Evolutionary conservation across 2,797 vertebrate species (phyloP).

Genomic region (Carapus acus): DNA sequence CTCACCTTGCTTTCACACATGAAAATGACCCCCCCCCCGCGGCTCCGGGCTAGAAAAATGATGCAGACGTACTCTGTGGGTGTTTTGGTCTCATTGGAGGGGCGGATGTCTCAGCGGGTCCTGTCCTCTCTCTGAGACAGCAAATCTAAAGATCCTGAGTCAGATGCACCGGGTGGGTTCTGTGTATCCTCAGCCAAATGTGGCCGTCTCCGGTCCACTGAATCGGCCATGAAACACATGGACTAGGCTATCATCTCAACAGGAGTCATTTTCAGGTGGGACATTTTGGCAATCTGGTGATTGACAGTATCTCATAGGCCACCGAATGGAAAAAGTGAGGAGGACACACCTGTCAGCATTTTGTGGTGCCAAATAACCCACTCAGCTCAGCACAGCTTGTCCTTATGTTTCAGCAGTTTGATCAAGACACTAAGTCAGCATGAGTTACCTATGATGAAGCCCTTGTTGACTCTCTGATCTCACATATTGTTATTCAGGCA

Average conservation of each 20-base stretch:
- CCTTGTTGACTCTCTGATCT: constrained; percentile 23
- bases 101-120: constrained; percentile 42
- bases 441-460: constrained; percentile 2
- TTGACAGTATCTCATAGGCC: constrained; percentile 11
- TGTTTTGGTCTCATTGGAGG: constrained; percentile 10
- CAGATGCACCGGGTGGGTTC: constrained; percentile 60
- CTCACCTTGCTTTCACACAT: too few species aligned
- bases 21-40: too few species aligned
- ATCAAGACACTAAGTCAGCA: constrained; percentile 26
- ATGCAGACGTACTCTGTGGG: too few species aligned
- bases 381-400: constrained; percentile 40
- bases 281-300: neutral
- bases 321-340: constrained; percentile 45
- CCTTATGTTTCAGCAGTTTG: constrained; percentile 52
- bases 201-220: constrained; percentile 20
- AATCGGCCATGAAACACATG: constrained; percentile 14
- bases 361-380: constrained; percentile 47
- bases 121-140: constrained; percentile 51
- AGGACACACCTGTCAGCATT: constrained; percentile 53
- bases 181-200: constrained; percentile 55
- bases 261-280: constrained; percentile 13
- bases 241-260: constrained; percentile 25
- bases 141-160: constrained; percentile 62
- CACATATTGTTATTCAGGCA: too few species aligned
- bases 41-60: too few species aligned